Evolutionary conservation across 2,888 invertebrate species (phyloP).

Genomic region (Tetragonisca angustula): DNA sequence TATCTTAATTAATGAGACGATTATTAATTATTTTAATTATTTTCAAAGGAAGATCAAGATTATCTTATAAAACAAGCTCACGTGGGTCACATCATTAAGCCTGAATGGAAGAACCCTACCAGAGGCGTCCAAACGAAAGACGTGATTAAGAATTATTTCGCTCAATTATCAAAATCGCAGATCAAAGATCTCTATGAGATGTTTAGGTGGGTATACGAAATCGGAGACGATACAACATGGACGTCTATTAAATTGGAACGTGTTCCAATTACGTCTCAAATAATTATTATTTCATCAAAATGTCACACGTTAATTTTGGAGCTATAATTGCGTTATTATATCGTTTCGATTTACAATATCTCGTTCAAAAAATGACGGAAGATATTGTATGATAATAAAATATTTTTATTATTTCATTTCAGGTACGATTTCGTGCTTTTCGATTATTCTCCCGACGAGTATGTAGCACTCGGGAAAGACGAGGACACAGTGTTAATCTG

Average conservation of each 20-base stretch:
- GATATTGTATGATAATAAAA: background rate
- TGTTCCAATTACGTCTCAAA: too few species aligned
- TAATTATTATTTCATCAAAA: too few species aligned
- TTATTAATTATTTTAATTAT: conserved; percentile 62
- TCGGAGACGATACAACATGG: background rate
- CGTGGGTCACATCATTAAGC: conserved; percentile 90
- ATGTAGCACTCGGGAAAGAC: conserved; percentile 86
- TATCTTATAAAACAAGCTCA: conserved; percentile 92
- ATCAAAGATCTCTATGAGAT: conserved; percentile 91
- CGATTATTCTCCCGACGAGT: conserved; percentile 91
- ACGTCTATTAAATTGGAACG: background rate
- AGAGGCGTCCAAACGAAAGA: conserved; percentile 90
- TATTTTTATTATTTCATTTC: conserved; percentile 69
- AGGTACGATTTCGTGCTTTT: conserved; percentile 95
- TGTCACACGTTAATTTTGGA: too few species aligned
- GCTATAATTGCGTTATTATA: too few species aligned
- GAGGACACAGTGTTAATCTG: conserved; percentile 76
- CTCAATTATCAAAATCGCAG: conserved; percentile 90
- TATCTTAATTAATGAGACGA: background rate
- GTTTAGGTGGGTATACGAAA: conserved; percentile 87
- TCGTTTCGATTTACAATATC: too few species aligned
- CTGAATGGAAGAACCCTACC: conserved; percentile 93
- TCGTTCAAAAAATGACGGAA: too few species aligned
- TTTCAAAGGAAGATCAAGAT: conserved; percentile 89
- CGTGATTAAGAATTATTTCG: conserved; percentile 90